Evolutionary conservation across 92 coral and sea anemone genomes (phyloP).

Genomic region (Bergia puertoricense): DNA sequence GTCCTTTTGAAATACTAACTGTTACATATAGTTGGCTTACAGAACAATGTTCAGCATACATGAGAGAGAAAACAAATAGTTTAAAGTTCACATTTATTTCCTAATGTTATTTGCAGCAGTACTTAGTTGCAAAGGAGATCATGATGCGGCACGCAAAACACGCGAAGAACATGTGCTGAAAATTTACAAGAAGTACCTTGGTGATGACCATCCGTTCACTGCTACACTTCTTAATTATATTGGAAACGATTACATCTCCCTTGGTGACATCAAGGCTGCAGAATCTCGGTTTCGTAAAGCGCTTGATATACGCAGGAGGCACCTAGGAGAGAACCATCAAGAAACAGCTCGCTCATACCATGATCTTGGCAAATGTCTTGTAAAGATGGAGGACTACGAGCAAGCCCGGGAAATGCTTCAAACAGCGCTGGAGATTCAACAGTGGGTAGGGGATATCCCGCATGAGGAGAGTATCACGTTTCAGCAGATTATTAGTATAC

Average conservation of each 20-base stretch:
- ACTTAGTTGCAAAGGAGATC: background rate
- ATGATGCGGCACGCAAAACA: slow-evolving; percentile 25
- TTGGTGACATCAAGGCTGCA: slow-evolving; percentile 40
- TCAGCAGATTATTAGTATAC: background rate
- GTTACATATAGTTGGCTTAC: no score
- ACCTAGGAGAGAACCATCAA: slow-evolving; percentile 46
- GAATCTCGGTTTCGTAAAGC: slow-evolving; percentile 38
- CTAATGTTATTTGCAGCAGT: background rate
- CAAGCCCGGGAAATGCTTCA: slow-evolving; percentile 44
- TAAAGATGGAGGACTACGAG: slow-evolving; percentile 32
- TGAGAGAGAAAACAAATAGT: no score
- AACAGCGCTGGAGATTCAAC: slow-evolving; percentile 9
- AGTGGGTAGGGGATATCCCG: background rate
- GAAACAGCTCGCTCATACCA: slow-evolving; percentile 60
- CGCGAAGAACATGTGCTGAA: slow-evolving; percentile 41
- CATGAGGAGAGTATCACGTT: background rate
- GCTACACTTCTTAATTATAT: slow-evolving; percentile 55
- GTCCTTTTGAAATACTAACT: no score
- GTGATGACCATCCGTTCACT: no score
- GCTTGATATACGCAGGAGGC: slow-evolving; percentile 40
- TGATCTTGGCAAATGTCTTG: slow-evolving; percentile 52
- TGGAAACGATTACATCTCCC: slow-evolving; percentile 49
- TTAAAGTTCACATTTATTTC: no score
- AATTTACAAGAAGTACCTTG: slow-evolving; percentile 42
- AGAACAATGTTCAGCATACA: no score